Percentiles rank a stretch among this genome's conserved stretches.
phyloP scores from a whole-genome alignment of 2,888 invertebrate genomes.

The Zhuqinia jingwanae region DNA sequence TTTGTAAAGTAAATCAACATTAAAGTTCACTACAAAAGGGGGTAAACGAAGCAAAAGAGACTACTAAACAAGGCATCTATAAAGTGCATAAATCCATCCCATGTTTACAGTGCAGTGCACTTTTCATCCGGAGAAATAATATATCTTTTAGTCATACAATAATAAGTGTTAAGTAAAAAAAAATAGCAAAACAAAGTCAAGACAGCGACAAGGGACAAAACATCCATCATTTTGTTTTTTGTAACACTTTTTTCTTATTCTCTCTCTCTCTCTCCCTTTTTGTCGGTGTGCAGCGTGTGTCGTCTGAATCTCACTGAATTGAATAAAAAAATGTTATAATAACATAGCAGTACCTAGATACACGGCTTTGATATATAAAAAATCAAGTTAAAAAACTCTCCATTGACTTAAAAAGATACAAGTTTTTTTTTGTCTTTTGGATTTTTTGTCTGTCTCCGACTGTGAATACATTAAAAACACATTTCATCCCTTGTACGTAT shows the following conservation, averaged over 20 bases:
- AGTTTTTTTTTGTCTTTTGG: background rate
- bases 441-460: background rate
- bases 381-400: background rate
- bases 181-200: background rate
- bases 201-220: constrained; percentile 46
- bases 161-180: constrained; percentile 14
- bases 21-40: background rate
- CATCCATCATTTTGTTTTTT: constrained; percentile 52
- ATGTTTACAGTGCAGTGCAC: background rate
- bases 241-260: background rate
- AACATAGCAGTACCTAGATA: background rate
- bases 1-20: background rate
- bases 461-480: constrained; percentile 10
- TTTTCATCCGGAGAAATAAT: background rate
- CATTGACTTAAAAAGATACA: background rate
- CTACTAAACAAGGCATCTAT: background rate
- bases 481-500: background rate
- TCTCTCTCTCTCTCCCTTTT: background rate
- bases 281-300: background rate
- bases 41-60: background rate
- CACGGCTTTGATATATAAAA: background rate
- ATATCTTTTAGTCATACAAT: background rate
- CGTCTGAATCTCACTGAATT: background rate
- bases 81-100: background rate
- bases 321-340: background rate